Evolutionary conservation across 2,113 vertebrate genomes (phyloP).

Genomic region (Phrynosoma platyrhinos): DNA sequence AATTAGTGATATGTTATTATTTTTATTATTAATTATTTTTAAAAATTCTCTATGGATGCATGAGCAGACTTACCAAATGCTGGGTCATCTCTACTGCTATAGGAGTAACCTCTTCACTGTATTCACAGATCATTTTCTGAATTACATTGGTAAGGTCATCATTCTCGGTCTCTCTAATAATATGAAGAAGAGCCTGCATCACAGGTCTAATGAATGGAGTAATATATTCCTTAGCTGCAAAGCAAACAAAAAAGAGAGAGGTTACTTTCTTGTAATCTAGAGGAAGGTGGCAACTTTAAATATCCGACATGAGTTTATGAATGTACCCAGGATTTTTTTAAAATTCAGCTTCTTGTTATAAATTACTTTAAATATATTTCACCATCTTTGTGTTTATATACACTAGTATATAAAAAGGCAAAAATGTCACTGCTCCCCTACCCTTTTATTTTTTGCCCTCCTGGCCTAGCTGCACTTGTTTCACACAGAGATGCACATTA

Average conservation of each 20-base stretch:
- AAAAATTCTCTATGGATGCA: too few species aligned
- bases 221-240: slow-evolving; percentile 97
- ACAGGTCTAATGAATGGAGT: slow-evolving; percentile 96
- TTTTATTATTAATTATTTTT: too few species aligned
- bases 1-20: too few species aligned
- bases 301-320: background rate
- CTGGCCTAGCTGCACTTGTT: background rate
- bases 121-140: slow-evolving; percentile 99
- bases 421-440: background rate
- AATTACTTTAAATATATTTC: background rate
- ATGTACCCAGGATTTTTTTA: background rate
- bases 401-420: background rate
- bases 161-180: slow-evolving; percentile 98
- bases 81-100: slow-evolving; percentile 99
- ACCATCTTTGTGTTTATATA: background rate
- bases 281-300: background rate
- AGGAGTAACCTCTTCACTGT: slow-evolving; percentile 98
- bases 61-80: slow-evolving; percentile 87
- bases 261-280: background rate
- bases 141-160: slow-evolving; percentile 99
- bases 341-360: background rate
- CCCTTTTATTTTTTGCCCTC: background rate
- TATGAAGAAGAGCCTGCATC: slow-evolving; percentile 98
- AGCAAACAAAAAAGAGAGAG: slow-evolving; percentile 30
- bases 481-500: too few species aligned